Evolutionary conservation across 2,797 vertebrate species (phyloP).

Genomic region (Sternarchorhynchus goeldii): DNA sequence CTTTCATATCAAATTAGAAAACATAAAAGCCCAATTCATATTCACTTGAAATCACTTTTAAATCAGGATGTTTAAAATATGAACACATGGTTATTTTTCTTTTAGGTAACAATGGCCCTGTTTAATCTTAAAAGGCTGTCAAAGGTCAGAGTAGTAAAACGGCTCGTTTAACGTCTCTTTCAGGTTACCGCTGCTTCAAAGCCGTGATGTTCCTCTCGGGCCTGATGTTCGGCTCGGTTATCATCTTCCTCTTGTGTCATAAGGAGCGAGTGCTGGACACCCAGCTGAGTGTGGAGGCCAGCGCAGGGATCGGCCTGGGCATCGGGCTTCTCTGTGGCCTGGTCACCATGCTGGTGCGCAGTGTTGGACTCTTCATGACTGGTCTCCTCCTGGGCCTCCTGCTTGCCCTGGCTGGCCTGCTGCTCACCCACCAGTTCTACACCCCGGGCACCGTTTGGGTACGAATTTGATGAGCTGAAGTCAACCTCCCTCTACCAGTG

Average conservation of each 20-base stretch:
- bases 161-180: not conserved
- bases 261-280: conserved; percentile 89
- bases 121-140: not conserved
- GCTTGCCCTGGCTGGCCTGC: conserved; percentile 78
- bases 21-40: too few relatives aligned
- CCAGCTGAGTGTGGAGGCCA: conserved; percentile 85
- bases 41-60: too few relatives aligned
- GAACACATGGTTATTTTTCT: not conserved
- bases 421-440: conserved; percentile 92
- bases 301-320: conserved; percentile 84
- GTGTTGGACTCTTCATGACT: conserved; percentile 88
- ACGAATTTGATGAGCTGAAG: not conserved
- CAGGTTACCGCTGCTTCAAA: conserved; percentile 91
- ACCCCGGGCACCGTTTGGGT: conserved; percentile 92
- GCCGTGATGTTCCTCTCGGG: conserved; percentile 89
- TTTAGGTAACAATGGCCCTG: too few relatives aligned
- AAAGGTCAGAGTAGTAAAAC: not conserved
- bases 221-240: conserved; percentile 86
- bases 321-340: conserved; percentile 85
- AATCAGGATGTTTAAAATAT: not conserved
- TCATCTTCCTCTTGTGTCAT: conserved; percentile 91
- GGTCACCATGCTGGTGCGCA: conserved; percentile 90
- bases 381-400: conserved; percentile 85
- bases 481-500: not conserved
- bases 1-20: too few relatives aligned